These are phyloP conservation scores for Saguinus midas DNA, from an alignment of 2,113 vertebrate genomes.

Conservation along the genomic window DNA sequence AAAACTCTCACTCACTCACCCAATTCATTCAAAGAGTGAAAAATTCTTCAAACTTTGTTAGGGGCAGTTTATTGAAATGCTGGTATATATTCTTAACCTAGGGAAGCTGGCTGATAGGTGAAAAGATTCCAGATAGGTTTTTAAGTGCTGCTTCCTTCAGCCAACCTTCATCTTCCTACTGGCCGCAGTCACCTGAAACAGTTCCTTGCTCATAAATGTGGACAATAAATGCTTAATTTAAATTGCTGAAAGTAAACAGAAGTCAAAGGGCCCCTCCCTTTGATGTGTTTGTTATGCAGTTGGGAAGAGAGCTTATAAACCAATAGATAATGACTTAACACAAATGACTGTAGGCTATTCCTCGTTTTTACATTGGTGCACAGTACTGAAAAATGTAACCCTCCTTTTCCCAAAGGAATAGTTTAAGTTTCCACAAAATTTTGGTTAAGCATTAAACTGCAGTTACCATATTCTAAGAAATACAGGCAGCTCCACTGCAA, in stretches of 20 bases:
- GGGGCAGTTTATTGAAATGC: neutral
- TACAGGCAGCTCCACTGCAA: neutral
- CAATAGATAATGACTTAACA: neutral
- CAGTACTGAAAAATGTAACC: neutral
- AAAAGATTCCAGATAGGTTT: neutral
- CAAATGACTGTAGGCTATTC: neutral
- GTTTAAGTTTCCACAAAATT: neutral
- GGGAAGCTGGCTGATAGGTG: neutral
- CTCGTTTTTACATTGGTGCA: neutral
- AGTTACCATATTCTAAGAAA: neutral
- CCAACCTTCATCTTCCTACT: neutral
- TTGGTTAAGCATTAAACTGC: neutral
- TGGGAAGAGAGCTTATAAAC: neutral
- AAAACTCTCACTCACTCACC: neutral
- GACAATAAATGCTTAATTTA: neutral
- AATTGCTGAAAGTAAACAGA: neutral
- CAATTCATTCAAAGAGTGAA: neutral
- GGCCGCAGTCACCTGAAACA: neutral
- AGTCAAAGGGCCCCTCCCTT: neutral
- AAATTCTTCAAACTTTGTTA: neutral
- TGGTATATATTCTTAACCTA: neutral
- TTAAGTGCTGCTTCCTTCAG: neutral
- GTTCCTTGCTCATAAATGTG: neutral
- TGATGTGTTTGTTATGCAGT: neutral
- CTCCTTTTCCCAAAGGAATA: neutral